Evolutionary conservation across 2,113 vertebrate species (phyloP).

Genomic region (Melanerpes aurifrons): DNA sequence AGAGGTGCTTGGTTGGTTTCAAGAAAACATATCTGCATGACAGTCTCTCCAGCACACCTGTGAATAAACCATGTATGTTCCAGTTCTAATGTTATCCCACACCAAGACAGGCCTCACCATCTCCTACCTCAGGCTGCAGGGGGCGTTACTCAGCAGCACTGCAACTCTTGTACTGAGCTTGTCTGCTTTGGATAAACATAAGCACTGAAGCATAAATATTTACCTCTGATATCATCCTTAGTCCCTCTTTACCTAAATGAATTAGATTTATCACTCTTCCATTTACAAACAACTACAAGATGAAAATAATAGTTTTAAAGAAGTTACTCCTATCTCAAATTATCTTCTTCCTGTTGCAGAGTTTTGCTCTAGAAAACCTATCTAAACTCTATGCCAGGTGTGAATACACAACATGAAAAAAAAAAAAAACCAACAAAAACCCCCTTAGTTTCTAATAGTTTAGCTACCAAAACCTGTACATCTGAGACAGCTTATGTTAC

Average conservation of each 20-base stretch:
- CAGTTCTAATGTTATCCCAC: not conserved
- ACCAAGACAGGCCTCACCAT: rapidly evolving
- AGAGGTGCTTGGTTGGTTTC: not conserved
- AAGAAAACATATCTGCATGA: rapidly evolving
- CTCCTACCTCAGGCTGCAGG: not conserved
- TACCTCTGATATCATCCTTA: not conserved
- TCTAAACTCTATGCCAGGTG: not conserved
- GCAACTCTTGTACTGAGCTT: rapidly evolving
- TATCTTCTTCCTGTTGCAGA: not conserved
- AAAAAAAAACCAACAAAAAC: too few species aligned
- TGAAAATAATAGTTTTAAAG: not conserved
- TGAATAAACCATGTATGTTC: rapidly evolving
- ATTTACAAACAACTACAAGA: constrained; percentile 2
- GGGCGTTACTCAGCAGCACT: not conserved
- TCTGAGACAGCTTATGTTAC: not conserved
- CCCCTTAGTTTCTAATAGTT: not conserved
- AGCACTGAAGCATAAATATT: not conserved
- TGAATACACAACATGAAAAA: not conserved
- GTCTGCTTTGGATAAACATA: not conserved
- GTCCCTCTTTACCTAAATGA: not conserved
- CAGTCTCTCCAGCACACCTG: rapidly evolving
- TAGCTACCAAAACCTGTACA: not conserved
- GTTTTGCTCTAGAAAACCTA: not conserved
- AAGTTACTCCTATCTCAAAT: not conserved
- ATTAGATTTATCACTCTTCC: not conserved